Percentiles rank a stretch among this genome's conserved stretches.
Evolutionary conservation across 2,888 invertebrate species (phyloP).

Genomic region (Neoitamus cyanurus): DNA sequence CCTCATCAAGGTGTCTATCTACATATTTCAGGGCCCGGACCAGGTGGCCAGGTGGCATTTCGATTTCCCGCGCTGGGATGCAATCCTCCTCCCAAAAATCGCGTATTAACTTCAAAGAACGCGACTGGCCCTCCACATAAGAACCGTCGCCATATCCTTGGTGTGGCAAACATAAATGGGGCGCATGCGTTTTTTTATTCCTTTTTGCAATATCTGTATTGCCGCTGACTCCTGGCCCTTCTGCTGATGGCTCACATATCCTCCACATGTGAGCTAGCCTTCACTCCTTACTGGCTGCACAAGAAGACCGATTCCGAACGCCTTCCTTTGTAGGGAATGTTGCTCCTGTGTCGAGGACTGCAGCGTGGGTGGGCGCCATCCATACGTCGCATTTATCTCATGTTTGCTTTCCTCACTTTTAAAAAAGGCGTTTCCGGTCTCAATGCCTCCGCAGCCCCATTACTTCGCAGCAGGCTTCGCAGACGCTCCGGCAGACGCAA

Average conservation of each 20-base stretch:
- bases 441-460: constrained; percentile 12
- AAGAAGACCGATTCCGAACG: constrained; percentile 23
- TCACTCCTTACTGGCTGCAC: constrained; percentile 35
- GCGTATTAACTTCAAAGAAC: neutral
- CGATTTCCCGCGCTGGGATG: neutral
- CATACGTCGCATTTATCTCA: constrained; percentile 27
- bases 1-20: neutral
- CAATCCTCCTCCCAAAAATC: neutral
- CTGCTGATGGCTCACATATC: constrained; percentile 14
- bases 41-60: neutral
- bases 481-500: neutral
- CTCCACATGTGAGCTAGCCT: constrained; percentile 27
- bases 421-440: constrained; percentile 46
- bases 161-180: neutral
- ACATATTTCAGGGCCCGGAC: neutral
- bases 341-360: neutral
- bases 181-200: constrained; percentile 52
- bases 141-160: neutral
- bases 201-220: constrained; percentile 48
- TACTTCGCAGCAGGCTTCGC: neutral
- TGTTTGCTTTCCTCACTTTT: constrained; percentile 41
- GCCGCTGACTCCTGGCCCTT: neutral
- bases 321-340: constrained; percentile 9
- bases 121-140: neutral
- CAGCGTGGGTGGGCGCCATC: neutral